A percentile compares a stretch with the other conserved stretches of the same genome.
phyloP scores from a whole-genome alignment of 2,888 invertebrate species.

The Tetragnatha montana region DNA sequence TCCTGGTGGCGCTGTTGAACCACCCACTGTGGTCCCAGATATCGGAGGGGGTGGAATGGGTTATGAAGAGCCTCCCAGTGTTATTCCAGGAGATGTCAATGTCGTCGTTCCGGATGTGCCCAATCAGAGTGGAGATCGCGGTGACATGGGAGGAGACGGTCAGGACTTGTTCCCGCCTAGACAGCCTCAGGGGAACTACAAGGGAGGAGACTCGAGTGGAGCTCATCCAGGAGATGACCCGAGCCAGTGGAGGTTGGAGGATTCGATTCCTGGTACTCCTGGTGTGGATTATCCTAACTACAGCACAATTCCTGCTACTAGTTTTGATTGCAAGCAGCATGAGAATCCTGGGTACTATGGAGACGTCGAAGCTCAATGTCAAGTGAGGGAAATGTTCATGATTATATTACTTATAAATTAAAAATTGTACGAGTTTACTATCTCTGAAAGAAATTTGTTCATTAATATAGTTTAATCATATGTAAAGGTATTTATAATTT shows the following conservation, averaged over 20 bases:
- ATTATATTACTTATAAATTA: too few species aligned
- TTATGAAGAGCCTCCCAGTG: not conserved
- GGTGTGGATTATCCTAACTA: constrained; percentile 82
- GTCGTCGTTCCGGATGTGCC: not conserved
- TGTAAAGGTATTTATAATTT: too few species aligned
- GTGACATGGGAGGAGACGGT: not conserved
- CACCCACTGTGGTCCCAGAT: not conserved
- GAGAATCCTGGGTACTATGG: constrained; percentile 72
- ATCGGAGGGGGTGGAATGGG: not conserved
- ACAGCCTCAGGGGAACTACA: constrained; percentile 58
- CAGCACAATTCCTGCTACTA: constrained; percentile 74
- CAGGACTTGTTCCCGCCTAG: constrained; percentile 13
- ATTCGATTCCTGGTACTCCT: constrained; percentile 81
- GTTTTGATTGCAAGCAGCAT: constrained; percentile 72
- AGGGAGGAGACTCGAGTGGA: constrained; percentile 43
- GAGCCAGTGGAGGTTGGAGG: constrained; percentile 51
- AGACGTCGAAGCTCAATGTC: constrained; percentile 72
- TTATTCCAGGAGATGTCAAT: not conserved
- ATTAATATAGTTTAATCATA: too few species aligned
- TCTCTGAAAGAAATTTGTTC: too few species aligned
- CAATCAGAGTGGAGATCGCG: constrained; percentile 12
- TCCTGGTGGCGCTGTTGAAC: not conserved
- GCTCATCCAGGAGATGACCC: constrained; percentile 23
- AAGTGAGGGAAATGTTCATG: constrained; percentile 51
- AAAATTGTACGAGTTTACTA: too few species aligned